These are phyloP conservation scores for Rhysida immarginata DNA, from an alignment of 1,140 invertebrate genomes.

Conservation along the genomic window DNA sequence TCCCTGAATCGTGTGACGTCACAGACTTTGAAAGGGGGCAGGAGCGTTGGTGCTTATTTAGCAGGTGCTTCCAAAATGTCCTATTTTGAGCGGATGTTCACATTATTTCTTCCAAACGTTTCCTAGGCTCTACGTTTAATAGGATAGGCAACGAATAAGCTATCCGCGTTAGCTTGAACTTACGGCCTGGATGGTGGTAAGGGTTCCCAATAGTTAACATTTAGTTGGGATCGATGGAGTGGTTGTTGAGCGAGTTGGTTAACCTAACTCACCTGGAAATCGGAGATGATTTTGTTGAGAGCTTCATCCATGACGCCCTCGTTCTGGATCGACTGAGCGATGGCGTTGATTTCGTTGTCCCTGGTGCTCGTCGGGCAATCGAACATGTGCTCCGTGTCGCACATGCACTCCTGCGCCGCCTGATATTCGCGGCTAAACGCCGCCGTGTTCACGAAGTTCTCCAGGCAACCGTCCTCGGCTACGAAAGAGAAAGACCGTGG, in stretches of 20 bases:
- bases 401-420: constrained; percentile 85
- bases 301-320: background rate
- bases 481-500: constrained; percentile 9
- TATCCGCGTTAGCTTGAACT: background rate
- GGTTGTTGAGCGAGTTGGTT: background rate
- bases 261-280: background rate
- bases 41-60: no score
- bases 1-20: no score
- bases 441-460: constrained; percentile 87
- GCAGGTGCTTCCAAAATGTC: no score
- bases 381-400: constrained; percentile 97
- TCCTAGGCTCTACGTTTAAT: background rate
- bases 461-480: constrained; percentile 74
- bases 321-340: constrained; percentile 10
- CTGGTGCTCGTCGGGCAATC: constrained; percentile 47
- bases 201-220: background rate
- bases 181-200: background rate
- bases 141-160: background rate
- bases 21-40: no score
- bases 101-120: background rate
- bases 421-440: constrained; percentile 90
- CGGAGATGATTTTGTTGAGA: constrained; percentile 3
- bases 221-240: background rate
- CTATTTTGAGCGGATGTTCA: background rate
- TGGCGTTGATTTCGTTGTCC: constrained; percentile 6